Percentiles rank a stretch among this genome's conserved stretches.
phyloP scores from a whole-genome alignment of 2,888 invertebrate genomes.

The Anthophora plumipes region DNA sequence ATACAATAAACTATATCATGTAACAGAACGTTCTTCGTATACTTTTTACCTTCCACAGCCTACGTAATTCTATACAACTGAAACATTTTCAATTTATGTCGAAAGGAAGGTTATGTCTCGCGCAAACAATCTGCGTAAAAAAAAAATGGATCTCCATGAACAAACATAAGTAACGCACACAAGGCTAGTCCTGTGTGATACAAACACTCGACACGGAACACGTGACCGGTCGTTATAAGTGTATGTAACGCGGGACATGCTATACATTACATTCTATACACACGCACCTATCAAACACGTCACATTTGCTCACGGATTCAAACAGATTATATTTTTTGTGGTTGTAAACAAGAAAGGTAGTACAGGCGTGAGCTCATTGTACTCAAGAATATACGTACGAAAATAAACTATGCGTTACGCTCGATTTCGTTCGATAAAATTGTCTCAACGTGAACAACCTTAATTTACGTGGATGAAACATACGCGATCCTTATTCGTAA shows the following conservation, averaged over 20 bases:
- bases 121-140: constrained; percentile 23
- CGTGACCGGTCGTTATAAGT: constrained; percentile 45
- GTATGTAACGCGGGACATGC: constrained; percentile 35
- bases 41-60: background rate
- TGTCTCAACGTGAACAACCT: constrained; percentile 20
- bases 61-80: background rate
- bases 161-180: constrained; percentile 8
- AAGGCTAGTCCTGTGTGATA: background rate
- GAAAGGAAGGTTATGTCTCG: constrained; percentile 56
- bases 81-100: background rate
- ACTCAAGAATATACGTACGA: constrained; percentile 32
- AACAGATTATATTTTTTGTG: constrained; percentile 36
- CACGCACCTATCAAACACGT: constrained; percentile 13
- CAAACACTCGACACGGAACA: constrained; percentile 28
- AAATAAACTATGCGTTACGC: constrained; percentile 44
- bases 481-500: background rate
- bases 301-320: constrained; percentile 27
- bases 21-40: background rate
- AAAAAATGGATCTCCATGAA: constrained; percentile 43
- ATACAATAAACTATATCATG: background rate
- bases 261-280: constrained; percentile 24
- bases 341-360: constrained; percentile 38
- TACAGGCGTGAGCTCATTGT: constrained; percentile 23
- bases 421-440: constrained; percentile 24
- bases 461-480: constrained; percentile 8